A percentile compares a stretch with the other conserved stretches of the same genome.
These are phyloP conservation scores for Drosophila triauraria DNA, from an alignment of 1,140 invertebrate genomes.

Conservation along the genomic window DNA sequence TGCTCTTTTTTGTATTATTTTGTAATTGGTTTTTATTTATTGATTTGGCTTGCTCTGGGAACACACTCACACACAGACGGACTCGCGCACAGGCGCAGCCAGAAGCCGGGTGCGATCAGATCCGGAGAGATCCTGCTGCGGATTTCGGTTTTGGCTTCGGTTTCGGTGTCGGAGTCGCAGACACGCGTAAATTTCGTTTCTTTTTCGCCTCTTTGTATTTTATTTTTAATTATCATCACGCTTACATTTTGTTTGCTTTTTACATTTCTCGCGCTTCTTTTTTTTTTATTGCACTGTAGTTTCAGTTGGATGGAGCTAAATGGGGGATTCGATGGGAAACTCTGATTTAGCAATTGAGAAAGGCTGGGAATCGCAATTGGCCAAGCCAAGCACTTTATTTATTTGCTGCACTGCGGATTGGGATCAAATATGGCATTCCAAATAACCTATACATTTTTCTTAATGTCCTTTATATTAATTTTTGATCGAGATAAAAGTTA, in stretches of 20 bases:
- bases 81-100: slow-evolving; percentile 31
- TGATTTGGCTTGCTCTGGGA: slow-evolving; percentile 58
- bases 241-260: slow-evolving; percentile 69
- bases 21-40: slow-evolving; percentile 80
- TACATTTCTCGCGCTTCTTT: slow-evolving; percentile 42
- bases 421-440: neutral
- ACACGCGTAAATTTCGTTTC: slow-evolving; percentile 52
- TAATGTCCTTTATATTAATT: neutral
- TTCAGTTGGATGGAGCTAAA: slow-evolving; percentile 38
- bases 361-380: slow-evolving; percentile 20
- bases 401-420: neutral
- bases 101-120: slow-evolving; percentile 52
- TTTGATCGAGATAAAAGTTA: neutral
- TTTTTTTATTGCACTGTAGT: slow-evolving; percentile 60
- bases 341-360: slow-evolving; percentile 47
- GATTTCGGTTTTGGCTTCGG: slow-evolving; percentile 22
- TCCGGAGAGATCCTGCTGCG: slow-evolving; percentile 56
- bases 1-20: slow-evolving; percentile 42
- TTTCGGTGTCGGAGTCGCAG: slow-evolving; percentile 40
- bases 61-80: slow-evolving; percentile 36
- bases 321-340: slow-evolving; percentile 32
- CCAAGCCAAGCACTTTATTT: neutral
- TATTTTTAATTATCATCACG: slow-evolving; percentile 67
- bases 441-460: neutral
- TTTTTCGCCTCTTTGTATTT: slow-evolving; percentile 38